phyloP scores from a whole-genome alignment of 2,888 invertebrate species.

The Hydraecia micacea region DNA sequence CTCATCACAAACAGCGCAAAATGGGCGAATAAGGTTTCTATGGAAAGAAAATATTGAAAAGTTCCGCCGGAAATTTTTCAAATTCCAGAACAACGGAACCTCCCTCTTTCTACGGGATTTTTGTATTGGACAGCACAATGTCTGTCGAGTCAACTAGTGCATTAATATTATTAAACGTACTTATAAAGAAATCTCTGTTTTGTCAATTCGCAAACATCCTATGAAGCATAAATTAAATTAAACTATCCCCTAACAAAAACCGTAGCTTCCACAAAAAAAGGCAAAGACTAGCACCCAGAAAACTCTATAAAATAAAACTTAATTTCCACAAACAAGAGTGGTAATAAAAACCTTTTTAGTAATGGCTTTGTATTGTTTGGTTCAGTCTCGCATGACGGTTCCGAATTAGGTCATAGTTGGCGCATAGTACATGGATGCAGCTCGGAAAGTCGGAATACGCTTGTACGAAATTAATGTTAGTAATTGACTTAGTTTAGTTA shows the following conservation, averaged over 20 bases:
- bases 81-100: no score
- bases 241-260: background rate
- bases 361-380: constrained; percentile 78
- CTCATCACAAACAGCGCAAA: no score
- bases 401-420: constrained; percentile 63
- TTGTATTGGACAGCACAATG: no score
- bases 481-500: constrained; percentile 70
- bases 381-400: constrained; percentile 51
- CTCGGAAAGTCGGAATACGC: constrained; percentile 30
- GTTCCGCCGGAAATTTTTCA: no score
- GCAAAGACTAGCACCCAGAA: constrained; percentile 2
- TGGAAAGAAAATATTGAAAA: no score
- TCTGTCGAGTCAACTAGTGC: no score
- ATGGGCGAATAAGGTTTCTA: no score
- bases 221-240: background rate
- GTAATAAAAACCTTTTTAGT: constrained; percentile 75
- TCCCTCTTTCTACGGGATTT: no score
- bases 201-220: background rate
- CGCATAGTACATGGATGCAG: constrained; percentile 50
- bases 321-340: constrained; percentile 40
- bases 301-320: constrained; percentile 25
- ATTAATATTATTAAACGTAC: background rate
- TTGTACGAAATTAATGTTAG: constrained; percentile 70
- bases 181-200: background rate
- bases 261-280: background rate